phyloP scores from a whole-genome alignment of 2,113 vertebrate genomes.

The Hemicordylus capensis region DNA sequence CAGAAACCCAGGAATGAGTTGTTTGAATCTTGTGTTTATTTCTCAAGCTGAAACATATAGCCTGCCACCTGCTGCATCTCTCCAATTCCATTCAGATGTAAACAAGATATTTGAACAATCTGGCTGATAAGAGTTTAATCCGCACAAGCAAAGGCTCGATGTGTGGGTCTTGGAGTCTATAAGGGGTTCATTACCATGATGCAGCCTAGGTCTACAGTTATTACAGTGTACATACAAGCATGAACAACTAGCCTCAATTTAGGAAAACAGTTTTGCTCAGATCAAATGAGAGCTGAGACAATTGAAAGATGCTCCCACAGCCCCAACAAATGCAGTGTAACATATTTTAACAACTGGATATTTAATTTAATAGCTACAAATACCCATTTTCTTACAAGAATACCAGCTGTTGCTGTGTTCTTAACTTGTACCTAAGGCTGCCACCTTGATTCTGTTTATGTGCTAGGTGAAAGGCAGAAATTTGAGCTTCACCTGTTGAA shows the following conservation, averaged over 20 bases:
- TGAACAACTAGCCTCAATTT: neutral
- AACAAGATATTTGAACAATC: neutral
- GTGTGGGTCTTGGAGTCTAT: neutral
- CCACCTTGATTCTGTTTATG: neutral
- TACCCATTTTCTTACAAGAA: neutral
- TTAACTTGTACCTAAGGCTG: neutral
- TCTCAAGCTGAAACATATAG: neutral
- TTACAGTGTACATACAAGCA: neutral
- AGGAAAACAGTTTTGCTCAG: neutral
- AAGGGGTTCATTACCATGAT: slow-evolving; percentile 7
- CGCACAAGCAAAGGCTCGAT: neutral
- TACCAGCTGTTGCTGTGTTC: neutral
- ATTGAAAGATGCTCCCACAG: neutral
- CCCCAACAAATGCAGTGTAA: neutral
- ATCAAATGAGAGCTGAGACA: neutral
- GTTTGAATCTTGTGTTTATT: slow-evolving; percentile 5
- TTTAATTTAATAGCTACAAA: no score
- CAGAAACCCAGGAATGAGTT: neutral
- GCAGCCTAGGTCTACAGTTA: neutral
- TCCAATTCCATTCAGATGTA: neutral
- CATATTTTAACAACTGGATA: neutral
- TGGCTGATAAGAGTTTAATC: slow-evolving; percentile 26
- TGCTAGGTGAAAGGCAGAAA: neutral
- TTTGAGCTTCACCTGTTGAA: neutral
- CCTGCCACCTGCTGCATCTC: neutral